A percentile compares a stretch with the other conserved stretches of the same genome.
Evolutionary conservation across 2,113 vertebrate species (phyloP).

Genomic region (Planiliza haematocheilus): DNA sequence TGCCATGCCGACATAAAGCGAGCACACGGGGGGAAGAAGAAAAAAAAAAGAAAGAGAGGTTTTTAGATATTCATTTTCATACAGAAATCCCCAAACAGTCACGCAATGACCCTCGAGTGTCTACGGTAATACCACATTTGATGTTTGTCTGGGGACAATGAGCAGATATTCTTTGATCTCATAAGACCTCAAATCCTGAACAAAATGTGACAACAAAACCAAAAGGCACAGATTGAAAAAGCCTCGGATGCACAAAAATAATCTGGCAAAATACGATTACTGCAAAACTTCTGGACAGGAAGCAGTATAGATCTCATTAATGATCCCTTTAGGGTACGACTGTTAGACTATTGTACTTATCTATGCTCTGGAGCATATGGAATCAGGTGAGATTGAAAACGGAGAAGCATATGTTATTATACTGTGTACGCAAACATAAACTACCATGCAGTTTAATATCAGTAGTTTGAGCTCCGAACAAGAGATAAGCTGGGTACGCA

Average conservation of each 20-base stretch:
- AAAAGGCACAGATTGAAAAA: constrained; percentile 6
- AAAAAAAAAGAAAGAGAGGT: not conserved
- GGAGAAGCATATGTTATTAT: too few species aligned
- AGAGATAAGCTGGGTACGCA: too few species aligned
- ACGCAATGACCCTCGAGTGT: constrained; percentile 29
- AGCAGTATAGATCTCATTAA: too few species aligned
- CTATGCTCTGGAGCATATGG: not conserved
- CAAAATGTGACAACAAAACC: not conserved
- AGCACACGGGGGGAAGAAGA: too few species aligned
- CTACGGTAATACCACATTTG: constrained; percentile 19
- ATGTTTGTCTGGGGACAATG: constrained; percentile 16
- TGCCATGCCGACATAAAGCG: not conserved
- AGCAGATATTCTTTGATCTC: constrained; percentile 31
- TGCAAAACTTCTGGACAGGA: too few species aligned
- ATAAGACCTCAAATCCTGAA: constrained; percentile 26
- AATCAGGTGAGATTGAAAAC: not conserved
- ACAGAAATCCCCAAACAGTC: constrained; percentile 4
- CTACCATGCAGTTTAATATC: not conserved
- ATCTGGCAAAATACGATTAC: not conserved
- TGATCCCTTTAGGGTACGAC: not conserved
- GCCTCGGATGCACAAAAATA: not conserved
- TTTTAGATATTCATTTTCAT: not conserved
- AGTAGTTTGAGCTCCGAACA: too few species aligned
- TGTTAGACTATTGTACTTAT: not conserved
- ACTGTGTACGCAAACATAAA: not conserved